Base-by-base conservation (phyloP, 2,113 vertebrate species). In the Eurypyga helias region DNA sequence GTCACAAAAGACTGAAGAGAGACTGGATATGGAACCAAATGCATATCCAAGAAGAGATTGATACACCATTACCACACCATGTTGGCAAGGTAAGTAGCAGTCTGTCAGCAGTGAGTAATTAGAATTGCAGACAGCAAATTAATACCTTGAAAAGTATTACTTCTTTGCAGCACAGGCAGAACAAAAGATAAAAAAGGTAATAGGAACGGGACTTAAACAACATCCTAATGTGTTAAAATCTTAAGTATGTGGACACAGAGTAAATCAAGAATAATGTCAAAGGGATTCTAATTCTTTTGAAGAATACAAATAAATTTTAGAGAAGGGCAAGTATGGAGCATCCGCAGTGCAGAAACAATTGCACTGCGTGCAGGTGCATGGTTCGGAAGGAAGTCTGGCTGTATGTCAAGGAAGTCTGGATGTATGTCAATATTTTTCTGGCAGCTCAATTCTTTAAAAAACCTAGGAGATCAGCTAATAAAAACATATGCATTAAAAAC, bases 1-100 rank as follows among this genome's bases (percentile, higher is more conserved):
- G 70, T 33, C 98, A 96, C 72, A 97, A 69, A 84, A 98, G 98
- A 71, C 96, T 97, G 54, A 99, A 99, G 87, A 99, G 99, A 96
- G 98, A 97, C 6, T 99, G 99, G 99, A 98, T 99, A 91, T 99
- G 99, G 99, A 99, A 99, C 93, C 97, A 98, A 51, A 97, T 99
- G 95, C 98, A 98, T 17, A 98, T 99, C 46, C 96, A 79, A 83
- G 99, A 98, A 83, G 99, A 99, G 88, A 98, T 97, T 82, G 98
- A 97, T 3, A 28, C 51, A 1, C 94, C 97, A 0, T 24, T 91
- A 24, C 97, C 99, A 14, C 98, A 98, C 87, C 97, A 98, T 1
- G 98, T 99, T 54, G 99, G 99, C 97, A 98, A 99, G 98, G 99
- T 99, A 98, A 97, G 79, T 8, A 82, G 91, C 64, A 60, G 16